Conservation (phyloP, 2,888 invertebrate species). For the Horisme vitalbata region DNA sequence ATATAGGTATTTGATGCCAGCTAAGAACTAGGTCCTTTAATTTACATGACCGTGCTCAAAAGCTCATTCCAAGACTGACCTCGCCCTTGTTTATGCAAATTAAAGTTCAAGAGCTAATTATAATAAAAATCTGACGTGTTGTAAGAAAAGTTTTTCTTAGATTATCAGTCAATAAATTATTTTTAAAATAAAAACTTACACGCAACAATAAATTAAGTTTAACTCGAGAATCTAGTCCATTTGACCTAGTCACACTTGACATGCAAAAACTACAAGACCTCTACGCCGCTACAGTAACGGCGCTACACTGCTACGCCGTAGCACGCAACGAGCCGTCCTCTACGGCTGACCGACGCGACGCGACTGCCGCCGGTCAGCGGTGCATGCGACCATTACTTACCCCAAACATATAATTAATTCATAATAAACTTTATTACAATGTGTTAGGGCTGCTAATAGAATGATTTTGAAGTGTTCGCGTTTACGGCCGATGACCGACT, state of each 20-base stretch:
- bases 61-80: no score
- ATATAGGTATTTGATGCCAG: no score
- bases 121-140: no score
- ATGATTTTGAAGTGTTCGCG: background rate
- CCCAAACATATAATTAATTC: background rate
- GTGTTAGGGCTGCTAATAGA: constrained; percentile 8
- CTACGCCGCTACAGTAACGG: constrained; percentile 32
- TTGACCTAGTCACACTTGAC: constrained; percentile 17
- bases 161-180: no score
- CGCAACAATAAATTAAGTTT: background rate
- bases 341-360: constrained; percentile 44
- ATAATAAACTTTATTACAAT: constrained; percentile 12
- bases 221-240: constrained; percentile 9
- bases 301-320: constrained; percentile 37
- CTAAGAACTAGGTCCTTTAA: no score
- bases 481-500: constrained; percentile 59
- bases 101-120: no score
- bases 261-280: constrained; percentile 22
- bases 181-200: background rate
- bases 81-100: no score
- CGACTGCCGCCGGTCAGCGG: constrained; percentile 28
- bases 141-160: no score
- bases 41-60: no score
- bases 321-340: constrained; percentile 42
- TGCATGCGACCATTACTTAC: constrained; percentile 22